These are phyloP conservation scores for Amiota communis DNA, from an alignment of 2,888 invertebrate genomes.

Conservation along the genomic window DNA sequence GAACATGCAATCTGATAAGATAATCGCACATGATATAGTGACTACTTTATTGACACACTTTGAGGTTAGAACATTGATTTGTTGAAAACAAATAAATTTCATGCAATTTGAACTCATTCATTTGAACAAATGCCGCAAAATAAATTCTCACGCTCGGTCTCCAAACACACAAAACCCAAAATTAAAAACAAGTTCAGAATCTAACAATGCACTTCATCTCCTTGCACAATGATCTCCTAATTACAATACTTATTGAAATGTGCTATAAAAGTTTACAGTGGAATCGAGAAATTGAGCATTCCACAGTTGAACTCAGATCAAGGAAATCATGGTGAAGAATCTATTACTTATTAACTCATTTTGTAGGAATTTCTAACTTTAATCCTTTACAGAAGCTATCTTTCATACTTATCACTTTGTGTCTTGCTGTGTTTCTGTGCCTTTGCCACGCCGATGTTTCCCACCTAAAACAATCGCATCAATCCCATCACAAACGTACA, in stretches of 20 bases:
- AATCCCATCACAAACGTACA: constrained; percentile 46
- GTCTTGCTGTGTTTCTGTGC: constrained; percentile 41
- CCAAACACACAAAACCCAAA: too few relatives aligned
- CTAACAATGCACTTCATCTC: constrained; percentile 19
- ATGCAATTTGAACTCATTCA: constrained; percentile 43
- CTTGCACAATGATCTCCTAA: constrained; percentile 44
- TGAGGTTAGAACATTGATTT: constrained; percentile 43
- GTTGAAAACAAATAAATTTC: constrained; percentile 40
- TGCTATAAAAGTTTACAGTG: constrained; percentile 21
- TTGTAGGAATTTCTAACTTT: not conserved
- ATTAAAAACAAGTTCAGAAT: constrained; percentile 10
- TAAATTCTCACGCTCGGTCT: constrained; percentile 55
- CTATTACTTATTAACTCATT: not conserved
- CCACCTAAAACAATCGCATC: constrained; percentile 48
- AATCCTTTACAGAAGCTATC: constrained; percentile 23
- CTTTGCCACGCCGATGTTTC: constrained; percentile 45
- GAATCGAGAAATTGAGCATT: constrained; percentile 4
- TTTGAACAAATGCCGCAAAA: constrained; percentile 49
- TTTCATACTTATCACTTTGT: constrained; percentile 33
- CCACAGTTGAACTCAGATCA: not conserved
- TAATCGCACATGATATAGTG: too few relatives aligned
- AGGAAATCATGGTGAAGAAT: not conserved
- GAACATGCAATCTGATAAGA: too few relatives aligned
- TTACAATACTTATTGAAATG: constrained; percentile 44
- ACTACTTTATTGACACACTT: not conserved